A percentile compares a stretch with the other conserved stretches of the same genome.
These are phyloP conservation scores for Ladona fulva DNA, from an alignment of 1,140 invertebrate genomes.

Conservation along the genomic window DNA sequence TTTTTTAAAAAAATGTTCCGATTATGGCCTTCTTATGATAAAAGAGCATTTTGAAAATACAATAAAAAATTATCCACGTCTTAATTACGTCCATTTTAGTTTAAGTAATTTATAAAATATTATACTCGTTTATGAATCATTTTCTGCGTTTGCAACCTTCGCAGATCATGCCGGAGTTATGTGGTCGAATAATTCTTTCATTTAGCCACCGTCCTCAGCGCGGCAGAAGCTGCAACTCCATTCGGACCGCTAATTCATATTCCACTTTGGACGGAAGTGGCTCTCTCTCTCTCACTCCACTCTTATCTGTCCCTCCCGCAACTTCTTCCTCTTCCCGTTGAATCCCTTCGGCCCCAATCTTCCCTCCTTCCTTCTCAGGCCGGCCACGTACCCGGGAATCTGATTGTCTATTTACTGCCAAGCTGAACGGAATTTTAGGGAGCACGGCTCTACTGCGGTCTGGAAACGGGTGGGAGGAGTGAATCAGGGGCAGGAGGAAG, in stretches of 20 bases:
- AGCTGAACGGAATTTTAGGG: neutral
- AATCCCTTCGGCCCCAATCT: neutral
- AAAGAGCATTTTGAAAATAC: too few species aligned
- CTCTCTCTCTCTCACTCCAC: neutral
- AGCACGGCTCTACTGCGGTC: neutral
- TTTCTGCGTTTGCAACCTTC: too few species aligned
- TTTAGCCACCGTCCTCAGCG: too few species aligned
- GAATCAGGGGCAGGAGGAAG: neutral
- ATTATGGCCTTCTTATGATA: too few species aligned
- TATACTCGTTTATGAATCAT: too few species aligned
- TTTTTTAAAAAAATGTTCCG: too few species aligned
- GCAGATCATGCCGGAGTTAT: too few species aligned
- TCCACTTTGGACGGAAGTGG: neutral
- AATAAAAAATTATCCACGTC: too few species aligned
- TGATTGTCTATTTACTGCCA: constrained; percentile 9
- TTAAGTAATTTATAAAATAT: too few species aligned
- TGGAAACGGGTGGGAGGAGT: neutral
- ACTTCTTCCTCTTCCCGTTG: neutral
- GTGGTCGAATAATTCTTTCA: too few species aligned
- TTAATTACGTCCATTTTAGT: too few species aligned
- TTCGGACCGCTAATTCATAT: neutral
- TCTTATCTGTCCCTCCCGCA: neutral
- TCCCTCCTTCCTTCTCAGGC: neutral
- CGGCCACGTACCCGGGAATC: neutral
- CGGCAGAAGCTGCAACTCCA: neutral